Conservation (phyloP, 2,888 invertebrate species). For the Thecocarcelia acutangulata region DNA sequence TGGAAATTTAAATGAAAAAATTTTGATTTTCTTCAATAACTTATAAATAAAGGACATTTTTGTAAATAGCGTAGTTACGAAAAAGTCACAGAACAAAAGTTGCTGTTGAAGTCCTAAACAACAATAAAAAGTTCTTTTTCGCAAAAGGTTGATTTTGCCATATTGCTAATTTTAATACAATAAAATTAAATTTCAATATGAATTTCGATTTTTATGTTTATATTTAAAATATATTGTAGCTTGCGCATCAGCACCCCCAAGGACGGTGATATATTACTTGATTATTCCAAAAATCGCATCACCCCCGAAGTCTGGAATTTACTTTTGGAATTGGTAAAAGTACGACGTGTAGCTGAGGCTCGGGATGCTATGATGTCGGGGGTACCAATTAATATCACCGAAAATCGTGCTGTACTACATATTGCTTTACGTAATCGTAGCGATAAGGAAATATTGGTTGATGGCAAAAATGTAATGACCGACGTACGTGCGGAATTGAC, state of each 20-base stretch:
- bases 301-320: slow-evolving; percentile 88
- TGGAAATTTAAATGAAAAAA: no score
- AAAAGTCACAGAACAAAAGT: no score
- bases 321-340: slow-evolving; percentile 90
- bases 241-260: slow-evolving; percentile 88
- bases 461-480: slow-evolving; percentile 94
- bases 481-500: slow-evolving; percentile 94
- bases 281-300: slow-evolving; percentile 98
- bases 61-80: no score
- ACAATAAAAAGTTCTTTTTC: no score
- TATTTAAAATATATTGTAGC: no score
- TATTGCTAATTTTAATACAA: no score
- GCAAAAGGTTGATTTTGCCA: no score
- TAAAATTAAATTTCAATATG: no score
- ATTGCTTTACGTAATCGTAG: slow-evolving; percentile 93
- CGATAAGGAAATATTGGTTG: slow-evolving; percentile 87
- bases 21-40: no score
- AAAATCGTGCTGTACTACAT: slow-evolving; percentile 97
- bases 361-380: slow-evolving; percentile 96
- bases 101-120: no score
- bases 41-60: no score
- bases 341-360: slow-evolving; percentile 91
- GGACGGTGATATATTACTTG: slow-evolving; percentile 95
- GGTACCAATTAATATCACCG: slow-evolving; percentile 98
- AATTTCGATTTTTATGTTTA: no score